phyloP scores from a whole-genome alignment of 2,797 vertebrate genomes.

The Epinephelus malabaricus region DNA sequence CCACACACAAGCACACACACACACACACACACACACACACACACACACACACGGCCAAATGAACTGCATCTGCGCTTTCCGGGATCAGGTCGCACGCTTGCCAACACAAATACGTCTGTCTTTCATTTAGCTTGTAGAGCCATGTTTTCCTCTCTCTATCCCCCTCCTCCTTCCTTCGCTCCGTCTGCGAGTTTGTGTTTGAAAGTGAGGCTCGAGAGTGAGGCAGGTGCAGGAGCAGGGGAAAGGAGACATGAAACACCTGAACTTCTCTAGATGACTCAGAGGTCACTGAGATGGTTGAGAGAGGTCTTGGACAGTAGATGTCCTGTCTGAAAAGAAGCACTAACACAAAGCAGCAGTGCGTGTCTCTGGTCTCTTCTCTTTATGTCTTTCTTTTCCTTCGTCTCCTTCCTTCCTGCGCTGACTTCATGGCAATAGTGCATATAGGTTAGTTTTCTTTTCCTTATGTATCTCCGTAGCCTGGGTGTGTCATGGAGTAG shows the following conservation, averaged over 20 bases:
- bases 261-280: constrained; percentile 49
- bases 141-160: constrained; percentile 48
- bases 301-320: constrained; percentile 7
- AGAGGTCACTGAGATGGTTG: constrained; percentile 24
- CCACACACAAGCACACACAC: constrained; percentile 12
- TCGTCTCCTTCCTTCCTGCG: neutral
- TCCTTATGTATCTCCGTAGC: constrained; percentile 32
- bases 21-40: constrained; percentile 29
- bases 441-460: constrained; percentile 27
- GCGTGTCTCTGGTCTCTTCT: neutral
- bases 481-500: neutral
- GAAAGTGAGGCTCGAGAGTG: constrained; percentile 51
- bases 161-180: constrained; percentile 37
- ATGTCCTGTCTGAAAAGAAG: constrained; percentile 5
- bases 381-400: neutral
- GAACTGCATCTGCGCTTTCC: constrained; percentile 75
- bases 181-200: constrained; percentile 46
- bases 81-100: constrained; percentile 67
- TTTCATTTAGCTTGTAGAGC: constrained; percentile 74
- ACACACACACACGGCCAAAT: constrained; percentile 52
- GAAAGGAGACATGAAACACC: constrained; percentile 51
- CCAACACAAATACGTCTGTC: constrained; percentile 78
- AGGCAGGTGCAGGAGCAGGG: constrained; percentile 63
- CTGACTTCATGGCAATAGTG: constrained; percentile 19
- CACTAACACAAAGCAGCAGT: neutral